Evolutionary conservation across 53 echinoderm and acorn worm species (phyloP).

Genomic region (Stichopus horrens): DNA sequence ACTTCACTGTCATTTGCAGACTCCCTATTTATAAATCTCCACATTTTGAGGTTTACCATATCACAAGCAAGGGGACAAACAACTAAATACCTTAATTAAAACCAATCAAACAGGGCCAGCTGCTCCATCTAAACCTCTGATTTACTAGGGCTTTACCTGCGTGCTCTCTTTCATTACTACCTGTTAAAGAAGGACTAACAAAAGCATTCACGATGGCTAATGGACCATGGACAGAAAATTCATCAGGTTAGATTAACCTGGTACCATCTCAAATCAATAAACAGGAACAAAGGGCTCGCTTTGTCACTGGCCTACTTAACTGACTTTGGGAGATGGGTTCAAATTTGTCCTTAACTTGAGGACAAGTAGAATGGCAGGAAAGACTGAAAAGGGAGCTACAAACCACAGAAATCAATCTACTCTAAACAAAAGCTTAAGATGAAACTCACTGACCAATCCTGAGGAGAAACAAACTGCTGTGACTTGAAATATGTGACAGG

Average conservation of each 20-base stretch:
- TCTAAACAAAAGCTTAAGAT: too few relatives aligned
- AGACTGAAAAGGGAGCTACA: neutral
- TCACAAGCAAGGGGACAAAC: neutral
- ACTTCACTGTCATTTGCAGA: too few relatives aligned
- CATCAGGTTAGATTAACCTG: neutral
- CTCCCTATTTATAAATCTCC: too few relatives aligned
- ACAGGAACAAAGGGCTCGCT: constrained; percentile 13
- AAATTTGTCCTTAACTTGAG: constrained; percentile 37
- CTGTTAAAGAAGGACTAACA: neutral
- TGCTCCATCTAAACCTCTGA: neutral
- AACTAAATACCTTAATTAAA: neutral
- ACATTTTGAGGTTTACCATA: neutral
- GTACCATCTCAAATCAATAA: neutral
- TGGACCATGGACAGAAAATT: constrained; percentile 2
- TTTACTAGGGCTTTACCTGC: neutral
- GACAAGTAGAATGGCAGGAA: neutral
- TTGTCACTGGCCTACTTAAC: constrained; percentile 27
- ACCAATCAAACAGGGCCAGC: neutral
- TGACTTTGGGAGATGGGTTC: constrained; percentile 13
- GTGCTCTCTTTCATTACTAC: neutral
- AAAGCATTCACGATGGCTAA: constrained; percentile 3
- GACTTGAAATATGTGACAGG: too few relatives aligned
- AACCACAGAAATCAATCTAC: neutral
- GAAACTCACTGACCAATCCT: too few relatives aligned
- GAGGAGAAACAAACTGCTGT: too few relatives aligned